Evolutionary conservation across 2,888 invertebrate genomes (phyloP).

Genomic region (Leuctra nigra): DNA sequence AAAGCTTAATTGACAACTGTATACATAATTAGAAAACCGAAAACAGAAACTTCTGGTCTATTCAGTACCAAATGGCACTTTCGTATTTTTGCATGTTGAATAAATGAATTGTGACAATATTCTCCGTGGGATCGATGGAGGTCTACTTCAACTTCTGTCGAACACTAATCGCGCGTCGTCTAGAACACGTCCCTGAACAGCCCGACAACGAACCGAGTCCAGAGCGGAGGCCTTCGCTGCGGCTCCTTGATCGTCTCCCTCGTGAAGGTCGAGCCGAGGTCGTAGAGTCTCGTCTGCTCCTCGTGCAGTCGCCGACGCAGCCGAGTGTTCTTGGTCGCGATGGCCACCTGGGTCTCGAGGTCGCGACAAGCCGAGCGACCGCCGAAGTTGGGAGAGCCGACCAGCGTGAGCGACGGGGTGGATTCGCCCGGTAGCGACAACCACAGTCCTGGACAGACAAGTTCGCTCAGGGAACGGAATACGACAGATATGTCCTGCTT

Average conservation of each 20-base stretch:
- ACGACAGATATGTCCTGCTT: too few species aligned
- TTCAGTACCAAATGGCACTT: too few species aligned
- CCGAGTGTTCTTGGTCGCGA: slow-evolving; percentile 68
- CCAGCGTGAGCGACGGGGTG: slow-evolving; percentile 71
- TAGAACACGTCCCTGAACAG: slow-evolving; percentile 71
- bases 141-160: too few species aligned
- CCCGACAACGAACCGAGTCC: slow-evolving; percentile 71
- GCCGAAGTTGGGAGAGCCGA: slow-evolving; percentile 92
- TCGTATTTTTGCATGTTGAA: too few species aligned
- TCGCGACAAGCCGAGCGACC: slow-evolving; percentile 83
- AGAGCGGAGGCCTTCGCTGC: slow-evolving; percentile 64
- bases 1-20: too few species aligned
- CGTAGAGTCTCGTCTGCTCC: slow-evolving; percentile 69
- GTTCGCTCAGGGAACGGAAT: too few species aligned
- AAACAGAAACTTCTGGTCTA: too few species aligned
- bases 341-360: slow-evolving; percentile 85
- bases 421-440: slow-evolving; percentile 64
- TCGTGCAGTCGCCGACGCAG: slow-evolving; percentile 60
- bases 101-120: too few species aligned
- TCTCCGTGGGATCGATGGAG: too few species aligned
- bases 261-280: slow-evolving; percentile 41
- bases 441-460: too few species aligned
- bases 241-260: slow-evolving; percentile 49
- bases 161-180: too few species aligned
- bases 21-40: too few species aligned